A percentile compares a stretch with the other conserved stretches of the same genome.
Conservation (phyloP, 2,797 vertebrate genomes). For the Masticophis lateralis region DNA sequence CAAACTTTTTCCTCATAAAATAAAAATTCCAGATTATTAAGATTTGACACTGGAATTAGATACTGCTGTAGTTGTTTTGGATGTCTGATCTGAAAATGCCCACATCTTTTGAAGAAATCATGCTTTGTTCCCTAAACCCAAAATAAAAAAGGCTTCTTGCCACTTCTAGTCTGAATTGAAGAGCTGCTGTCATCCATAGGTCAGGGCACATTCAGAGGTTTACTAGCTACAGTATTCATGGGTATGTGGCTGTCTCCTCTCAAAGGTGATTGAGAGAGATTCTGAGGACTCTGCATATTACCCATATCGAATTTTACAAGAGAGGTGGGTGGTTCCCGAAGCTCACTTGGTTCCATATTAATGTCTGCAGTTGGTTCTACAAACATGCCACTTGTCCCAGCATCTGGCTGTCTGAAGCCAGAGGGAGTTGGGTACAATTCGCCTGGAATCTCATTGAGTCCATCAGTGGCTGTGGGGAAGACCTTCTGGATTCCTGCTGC, state of each 20-base stretch:
- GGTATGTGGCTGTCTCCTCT: conserved; percentile 28
- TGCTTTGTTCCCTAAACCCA: not conserved
- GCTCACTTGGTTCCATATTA: conserved; percentile 9
- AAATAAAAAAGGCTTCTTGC: not conserved
- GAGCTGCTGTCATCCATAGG: not conserved
- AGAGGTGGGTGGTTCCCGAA: not conserved
- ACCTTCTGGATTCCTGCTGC: conserved; percentile 29
- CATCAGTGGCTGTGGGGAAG: not conserved
- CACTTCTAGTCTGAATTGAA: not conserved
- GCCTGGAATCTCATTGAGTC: not conserved
- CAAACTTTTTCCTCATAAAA: not conserved
- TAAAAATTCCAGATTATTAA: not conserved
- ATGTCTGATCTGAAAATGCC: not conserved
- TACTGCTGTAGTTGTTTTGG: not conserved
- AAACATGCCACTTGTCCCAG: not conserved
- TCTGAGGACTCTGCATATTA: not conserved
- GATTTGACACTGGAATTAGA: not conserved
- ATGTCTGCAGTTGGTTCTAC: not conserved
- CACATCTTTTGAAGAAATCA: not conserved
- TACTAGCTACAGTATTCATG: not conserved
- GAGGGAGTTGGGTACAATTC: conserved; percentile 2
- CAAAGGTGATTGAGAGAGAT: not conserved
- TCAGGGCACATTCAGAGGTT: not conserved
- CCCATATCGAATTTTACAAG: not conserved
- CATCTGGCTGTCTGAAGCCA: not conserved